Conservation (phyloP, 35 echinoderm and acorn worm genomes). For the Ptychodera flava region DNA sequence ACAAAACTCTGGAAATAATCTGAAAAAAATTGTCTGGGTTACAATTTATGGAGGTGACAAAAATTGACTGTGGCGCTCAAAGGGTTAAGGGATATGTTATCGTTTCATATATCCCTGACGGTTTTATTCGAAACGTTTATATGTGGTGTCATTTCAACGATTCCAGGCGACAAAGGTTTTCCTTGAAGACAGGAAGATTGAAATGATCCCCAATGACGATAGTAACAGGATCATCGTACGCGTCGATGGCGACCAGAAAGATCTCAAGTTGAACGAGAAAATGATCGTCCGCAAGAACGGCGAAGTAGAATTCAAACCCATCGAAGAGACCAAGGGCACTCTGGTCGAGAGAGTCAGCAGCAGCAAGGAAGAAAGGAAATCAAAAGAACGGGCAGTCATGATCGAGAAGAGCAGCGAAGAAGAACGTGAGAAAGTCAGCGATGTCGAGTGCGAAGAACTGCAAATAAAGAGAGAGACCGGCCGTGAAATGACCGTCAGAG, state of each 20-base stretch:
- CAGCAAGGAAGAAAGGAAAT: no score
- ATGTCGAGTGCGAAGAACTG: neutral
- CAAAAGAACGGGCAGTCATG: no score
- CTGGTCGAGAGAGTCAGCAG: neutral
- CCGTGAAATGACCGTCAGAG: no score
- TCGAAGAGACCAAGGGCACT: neutral
- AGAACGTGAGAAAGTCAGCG: neutral
- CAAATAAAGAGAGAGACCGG: neutral
- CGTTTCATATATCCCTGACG: no score
- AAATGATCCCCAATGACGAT: slow-evolving; percentile 18
- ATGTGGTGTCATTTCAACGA: no score
- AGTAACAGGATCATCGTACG: neutral
- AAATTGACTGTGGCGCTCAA: no score
- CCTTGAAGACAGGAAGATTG: slow-evolving; percentile 14
- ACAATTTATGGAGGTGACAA: no score
- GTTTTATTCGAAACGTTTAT: no score
- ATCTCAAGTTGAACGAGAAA: neutral
- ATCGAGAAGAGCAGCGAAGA: no score
- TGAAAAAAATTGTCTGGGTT: no score
- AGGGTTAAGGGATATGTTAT: no score
- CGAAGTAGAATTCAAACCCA: neutral
- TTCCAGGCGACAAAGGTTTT: slow-evolving; percentile 22
- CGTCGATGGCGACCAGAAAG: neutral
- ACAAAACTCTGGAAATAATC: no score
- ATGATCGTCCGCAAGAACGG: neutral